Conservation (phyloP, 64 coral and sea anemone genomes). For the Montipora foliosa region DNA sequence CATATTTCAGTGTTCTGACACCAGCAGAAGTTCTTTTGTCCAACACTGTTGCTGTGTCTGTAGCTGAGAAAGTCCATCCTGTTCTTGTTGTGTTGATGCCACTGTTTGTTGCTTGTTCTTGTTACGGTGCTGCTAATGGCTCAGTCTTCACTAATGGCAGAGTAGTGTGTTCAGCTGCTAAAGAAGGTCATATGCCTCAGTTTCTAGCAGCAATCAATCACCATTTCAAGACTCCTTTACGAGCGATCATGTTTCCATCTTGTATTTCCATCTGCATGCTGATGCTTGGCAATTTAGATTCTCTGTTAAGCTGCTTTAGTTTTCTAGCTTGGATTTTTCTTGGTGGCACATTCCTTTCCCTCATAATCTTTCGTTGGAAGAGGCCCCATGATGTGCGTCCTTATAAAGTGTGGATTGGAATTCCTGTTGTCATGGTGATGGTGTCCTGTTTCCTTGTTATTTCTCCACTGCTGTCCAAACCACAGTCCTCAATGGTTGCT, state of each 20-base stretch:
- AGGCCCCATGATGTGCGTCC: constrained; percentile 61
- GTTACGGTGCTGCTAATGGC: constrained; percentile 77
- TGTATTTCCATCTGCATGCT: constrained; percentile 71
- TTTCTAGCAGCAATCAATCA: constrained; percentile 60
- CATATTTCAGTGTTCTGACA: constrained; percentile 76
- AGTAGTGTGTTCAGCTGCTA: constrained; percentile 68
- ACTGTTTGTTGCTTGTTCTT: constrained; percentile 75
- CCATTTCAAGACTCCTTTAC: constrained; percentile 64
- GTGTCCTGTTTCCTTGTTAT: constrained; percentile 73
- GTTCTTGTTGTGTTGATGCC: constrained; percentile 71
- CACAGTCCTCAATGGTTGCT: constrained; percentile 55
- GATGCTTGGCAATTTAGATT: constrained; percentile 64
- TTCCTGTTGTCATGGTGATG: constrained; percentile 69
- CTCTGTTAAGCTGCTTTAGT: constrained; percentile 70
- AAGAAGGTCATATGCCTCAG: constrained; percentile 78
- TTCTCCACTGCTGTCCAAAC: constrained; percentile 67
- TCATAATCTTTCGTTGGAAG: constrained; percentile 77
- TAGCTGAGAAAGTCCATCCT: constrained; percentile 77
- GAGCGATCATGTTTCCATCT: constrained; percentile 62
- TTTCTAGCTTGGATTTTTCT: constrained; percentile 80
- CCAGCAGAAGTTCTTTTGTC: constrained; percentile 78
- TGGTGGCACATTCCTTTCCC: constrained; percentile 68
- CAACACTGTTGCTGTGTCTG: constrained; percentile 65
- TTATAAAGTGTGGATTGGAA: constrained; percentile 75
- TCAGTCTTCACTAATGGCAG: constrained; percentile 70